Percentiles rank a stretch among this genome's conserved stretches.
These are phyloP conservation scores for Geopemphigus sp. DNA, from an alignment of 1,140 invertebrate species.

Conservation along the genomic window DNA sequence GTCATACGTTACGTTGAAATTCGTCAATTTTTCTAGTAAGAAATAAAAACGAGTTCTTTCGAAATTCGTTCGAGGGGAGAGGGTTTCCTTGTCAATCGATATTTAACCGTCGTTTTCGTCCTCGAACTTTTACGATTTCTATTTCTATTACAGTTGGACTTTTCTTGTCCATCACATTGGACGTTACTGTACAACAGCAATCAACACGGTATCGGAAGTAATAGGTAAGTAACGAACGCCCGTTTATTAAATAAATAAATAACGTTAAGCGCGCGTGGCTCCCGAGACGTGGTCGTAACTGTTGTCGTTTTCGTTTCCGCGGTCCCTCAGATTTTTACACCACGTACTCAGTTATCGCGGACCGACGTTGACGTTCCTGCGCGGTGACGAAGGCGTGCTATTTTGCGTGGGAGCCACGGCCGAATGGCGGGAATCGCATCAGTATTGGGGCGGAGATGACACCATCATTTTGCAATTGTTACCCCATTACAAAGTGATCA, in stretches of 20 bases:
- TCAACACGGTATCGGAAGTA: constrained; percentile 79
- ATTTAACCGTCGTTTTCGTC: no score
- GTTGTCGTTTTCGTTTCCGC: neutral
- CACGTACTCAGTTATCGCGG: constrained; percentile 83
- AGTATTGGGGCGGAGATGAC: constrained; percentile 78
- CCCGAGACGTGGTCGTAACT: no score
- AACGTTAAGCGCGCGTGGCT: no score
- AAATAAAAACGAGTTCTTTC: no score
- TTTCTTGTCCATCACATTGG: constrained; percentile 72
- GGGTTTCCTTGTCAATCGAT: no score
- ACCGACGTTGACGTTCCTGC: constrained; percentile 75
- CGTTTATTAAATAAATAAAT: no score
- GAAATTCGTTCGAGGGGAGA: no score
- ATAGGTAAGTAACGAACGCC: constrained; percentile 68
- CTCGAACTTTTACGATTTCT: constrained; percentile 44
- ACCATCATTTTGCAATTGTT: constrained; percentile 74
- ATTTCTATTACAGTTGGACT: constrained; percentile 55
- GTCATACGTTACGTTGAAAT: no score
- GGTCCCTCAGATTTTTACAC: constrained; percentile 67
- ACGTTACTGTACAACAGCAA: constrained; percentile 77
- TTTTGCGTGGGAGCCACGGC: constrained; percentile 75
- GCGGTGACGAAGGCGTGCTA: constrained; percentile 65
- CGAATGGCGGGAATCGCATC: constrained; percentile 82
- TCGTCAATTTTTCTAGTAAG: no score
- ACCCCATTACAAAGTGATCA: constrained; percentile 67